These are phyloP conservation scores for Microcaecilia unicolor DNA, from an alignment of 2,797 vertebrate species.

Conservation along the genomic window DNA sequence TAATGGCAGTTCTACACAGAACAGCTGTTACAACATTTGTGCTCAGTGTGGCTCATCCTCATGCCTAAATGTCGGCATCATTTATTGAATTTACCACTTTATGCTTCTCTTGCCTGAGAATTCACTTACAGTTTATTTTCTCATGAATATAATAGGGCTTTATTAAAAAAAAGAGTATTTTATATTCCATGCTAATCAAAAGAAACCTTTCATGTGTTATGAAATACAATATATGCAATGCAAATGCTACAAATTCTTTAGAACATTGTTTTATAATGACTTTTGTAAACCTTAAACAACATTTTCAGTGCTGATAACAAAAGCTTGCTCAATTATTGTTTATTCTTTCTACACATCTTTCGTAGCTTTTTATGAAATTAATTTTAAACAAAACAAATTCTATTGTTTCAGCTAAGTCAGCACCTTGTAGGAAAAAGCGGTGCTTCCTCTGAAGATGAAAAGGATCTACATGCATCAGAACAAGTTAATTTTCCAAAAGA, in stretches of 20 bases:
- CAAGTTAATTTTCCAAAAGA: conserved; percentile 44
- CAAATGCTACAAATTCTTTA: conserved; percentile 24
- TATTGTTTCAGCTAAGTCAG: conserved; percentile 58
- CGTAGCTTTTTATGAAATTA: conserved; percentile 6
- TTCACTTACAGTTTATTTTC: conserved; percentile 29
- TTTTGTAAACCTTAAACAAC: conserved; percentile 29
- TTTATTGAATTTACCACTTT: too few relatives aligned
- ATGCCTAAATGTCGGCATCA: too few relatives aligned
- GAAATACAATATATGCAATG: conserved; percentile 31
- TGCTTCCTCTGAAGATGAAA: conserved; percentile 45
- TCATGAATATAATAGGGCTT: conserved; percentile 36
- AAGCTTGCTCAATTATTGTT: conserved; percentile 21
- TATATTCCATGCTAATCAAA: conserved; percentile 25
- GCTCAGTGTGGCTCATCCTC: too few relatives aligned
- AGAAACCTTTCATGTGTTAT: conserved; percentile 30
- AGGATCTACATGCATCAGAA: conserved; percentile 31
- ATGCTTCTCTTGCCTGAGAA: conserved; percentile 40
- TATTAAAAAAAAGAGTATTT: conserved; percentile 20
- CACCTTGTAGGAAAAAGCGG: conserved; percentile 39
- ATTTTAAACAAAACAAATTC: too few relatives aligned
- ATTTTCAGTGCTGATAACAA: conserved; percentile 15
- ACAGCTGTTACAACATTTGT: too few relatives aligned
- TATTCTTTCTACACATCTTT: conserved; percentile 21
- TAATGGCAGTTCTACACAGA: too few relatives aligned
- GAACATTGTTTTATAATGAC: conserved; percentile 18